Evolutionary conservation across 2,888 invertebrate species (phyloP).

Genomic region (Caenorhabditis japonica): DNA sequence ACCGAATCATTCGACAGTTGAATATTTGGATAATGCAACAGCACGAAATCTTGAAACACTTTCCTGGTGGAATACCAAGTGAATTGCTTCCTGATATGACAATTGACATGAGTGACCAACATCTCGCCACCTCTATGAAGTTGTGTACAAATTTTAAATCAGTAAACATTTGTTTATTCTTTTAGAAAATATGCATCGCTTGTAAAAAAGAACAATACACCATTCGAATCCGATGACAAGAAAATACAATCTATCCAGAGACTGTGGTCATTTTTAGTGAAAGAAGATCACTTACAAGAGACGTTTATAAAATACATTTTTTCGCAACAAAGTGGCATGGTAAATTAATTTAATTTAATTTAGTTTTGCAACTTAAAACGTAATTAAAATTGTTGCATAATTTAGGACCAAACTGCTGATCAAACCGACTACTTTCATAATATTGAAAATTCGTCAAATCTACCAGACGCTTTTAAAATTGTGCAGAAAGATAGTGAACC

Average conservation of each 20-base stretch:
- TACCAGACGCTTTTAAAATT: slow-evolving; percentile 88
- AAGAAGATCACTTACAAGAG: slow-evolving; percentile 92
- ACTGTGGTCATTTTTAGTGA: slow-evolving; percentile 92
- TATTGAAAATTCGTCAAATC: slow-evolving; percentile 31
- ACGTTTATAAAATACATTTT: slow-evolving; percentile 95
- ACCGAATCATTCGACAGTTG: slow-evolving; percentile 88
- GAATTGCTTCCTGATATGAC: slow-evolving; percentile 72
- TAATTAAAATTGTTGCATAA: background rate
- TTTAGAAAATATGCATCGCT: slow-evolving; percentile 62
- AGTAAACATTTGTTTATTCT: too few species aligned
- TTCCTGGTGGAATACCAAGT: slow-evolving; percentile 72
- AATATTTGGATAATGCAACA: slow-evolving; percentile 90
- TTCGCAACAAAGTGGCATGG: slow-evolving; percentile 56
- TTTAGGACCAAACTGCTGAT: slow-evolving; percentile 36
- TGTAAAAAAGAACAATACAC: slow-evolving; percentile 84
- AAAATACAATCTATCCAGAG: slow-evolving; percentile 83
- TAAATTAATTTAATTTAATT: background rate
- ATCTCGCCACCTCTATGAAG: slow-evolving; percentile 53
- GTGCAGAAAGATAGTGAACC: slow-evolving; percentile 99
- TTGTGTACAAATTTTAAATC: too few species aligned
- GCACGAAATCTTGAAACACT: slow-evolving; percentile 52
- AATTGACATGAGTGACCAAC: slow-evolving; percentile 60
- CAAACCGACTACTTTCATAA: slow-evolving; percentile 31
- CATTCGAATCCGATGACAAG: slow-evolving; percentile 84
- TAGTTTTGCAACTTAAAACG: too few species aligned